Evolutionary conservation across 1,140 invertebrate species (phyloP).

Genomic region (Rhopalosiphum padi): DNA sequence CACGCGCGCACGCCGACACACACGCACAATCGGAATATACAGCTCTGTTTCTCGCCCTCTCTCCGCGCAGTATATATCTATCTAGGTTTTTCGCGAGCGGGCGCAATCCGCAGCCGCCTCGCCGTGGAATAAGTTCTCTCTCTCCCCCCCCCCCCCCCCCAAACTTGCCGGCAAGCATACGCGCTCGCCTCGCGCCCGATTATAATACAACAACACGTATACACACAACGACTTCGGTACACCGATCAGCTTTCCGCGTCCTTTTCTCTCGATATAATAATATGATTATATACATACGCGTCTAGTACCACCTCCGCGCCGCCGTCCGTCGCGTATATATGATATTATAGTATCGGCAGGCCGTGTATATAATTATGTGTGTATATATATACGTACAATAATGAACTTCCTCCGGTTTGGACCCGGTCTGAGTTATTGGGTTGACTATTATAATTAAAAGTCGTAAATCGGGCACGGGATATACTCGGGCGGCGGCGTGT

Average conservation of each 20-base stretch:
- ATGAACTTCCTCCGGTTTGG: constrained; percentile 46
- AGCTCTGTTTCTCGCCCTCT: not conserved
- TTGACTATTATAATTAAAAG: constrained; percentile 56
- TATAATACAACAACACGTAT: not conserved
- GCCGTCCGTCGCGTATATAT: not conserved
- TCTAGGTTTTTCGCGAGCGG: no score
- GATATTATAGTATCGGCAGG: not conserved
- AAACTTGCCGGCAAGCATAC: not conserved
- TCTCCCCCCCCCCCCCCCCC: not conserved
- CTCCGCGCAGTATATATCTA: not conserved
- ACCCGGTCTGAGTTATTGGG: constrained; percentile 47
- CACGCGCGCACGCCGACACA: not conserved
- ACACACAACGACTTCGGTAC: not conserved
- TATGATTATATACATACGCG: not conserved
- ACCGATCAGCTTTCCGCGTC: not conserved
- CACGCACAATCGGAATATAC: constrained; percentile 33
- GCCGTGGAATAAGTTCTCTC: not conserved
- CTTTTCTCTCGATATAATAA: not conserved
- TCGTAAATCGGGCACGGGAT: constrained; percentile 55
- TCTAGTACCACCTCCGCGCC: not conserved
- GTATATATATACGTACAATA: constrained; percentile 28
- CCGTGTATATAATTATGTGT: not conserved
- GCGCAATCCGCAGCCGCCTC: no score
- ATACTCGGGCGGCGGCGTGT: not conserved
- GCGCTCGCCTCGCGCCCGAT: not conserved